These are phyloP conservation scores for Chlorops oryzae DNA, from an alignment of 1,140 invertebrate genomes.

Conservation along the genomic window DNA sequence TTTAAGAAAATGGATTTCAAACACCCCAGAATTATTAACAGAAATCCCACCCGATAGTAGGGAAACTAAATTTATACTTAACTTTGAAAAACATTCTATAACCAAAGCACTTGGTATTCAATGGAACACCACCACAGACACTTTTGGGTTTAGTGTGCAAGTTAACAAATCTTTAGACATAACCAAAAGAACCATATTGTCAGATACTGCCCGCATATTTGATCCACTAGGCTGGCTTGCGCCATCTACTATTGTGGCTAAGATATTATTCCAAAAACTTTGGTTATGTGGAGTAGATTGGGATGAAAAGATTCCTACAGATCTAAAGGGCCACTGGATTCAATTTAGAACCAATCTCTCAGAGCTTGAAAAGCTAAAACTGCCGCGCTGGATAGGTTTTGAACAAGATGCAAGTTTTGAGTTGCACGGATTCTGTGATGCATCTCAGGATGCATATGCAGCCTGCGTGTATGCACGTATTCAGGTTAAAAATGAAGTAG, in stretches of 20 bases:
- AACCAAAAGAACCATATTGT: neutral
- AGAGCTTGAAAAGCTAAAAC: no score
- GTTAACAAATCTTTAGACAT: neutral
- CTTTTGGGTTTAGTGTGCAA: conserved; percentile 1
- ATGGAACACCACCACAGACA: neutral
- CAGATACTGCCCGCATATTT: conserved; percentile 2
- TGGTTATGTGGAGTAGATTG: neutral
- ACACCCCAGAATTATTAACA: neutral
- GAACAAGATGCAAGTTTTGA: no score
- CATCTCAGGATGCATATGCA: no score
- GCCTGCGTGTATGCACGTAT: no score
- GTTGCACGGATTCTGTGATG: no score
- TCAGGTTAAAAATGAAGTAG: no score
- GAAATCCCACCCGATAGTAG: neutral
- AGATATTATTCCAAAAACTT: conserved; percentile 42
- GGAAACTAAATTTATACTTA: neutral
- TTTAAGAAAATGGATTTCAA: neutral
- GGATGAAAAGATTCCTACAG: neutral
- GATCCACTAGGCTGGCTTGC: conserved; percentile 21
- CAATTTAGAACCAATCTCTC: no score
- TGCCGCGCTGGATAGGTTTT: no score
- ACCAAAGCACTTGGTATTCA: conserved; percentile 2
- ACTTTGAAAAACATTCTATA: neutral
- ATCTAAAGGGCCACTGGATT: neutral
- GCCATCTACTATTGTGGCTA: conserved; percentile 42